phyloP scores from a whole-genome alignment of 2,888 invertebrate species.

The Cantharis lateralis region DNA sequence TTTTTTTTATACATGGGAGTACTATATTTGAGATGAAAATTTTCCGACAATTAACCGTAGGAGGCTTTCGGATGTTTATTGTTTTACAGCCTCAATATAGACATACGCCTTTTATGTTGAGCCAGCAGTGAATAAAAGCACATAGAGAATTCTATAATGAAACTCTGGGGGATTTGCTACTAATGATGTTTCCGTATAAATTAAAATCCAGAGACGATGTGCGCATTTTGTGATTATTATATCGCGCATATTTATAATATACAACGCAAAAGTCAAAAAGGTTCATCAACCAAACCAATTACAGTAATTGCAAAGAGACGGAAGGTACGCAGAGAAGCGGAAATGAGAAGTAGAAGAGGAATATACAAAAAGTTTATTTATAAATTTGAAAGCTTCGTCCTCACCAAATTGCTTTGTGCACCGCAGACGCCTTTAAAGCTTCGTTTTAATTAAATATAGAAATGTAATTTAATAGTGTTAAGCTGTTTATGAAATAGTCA shows the following conservation, averaged over 20 bases:
- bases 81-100: slow-evolving; percentile 32
- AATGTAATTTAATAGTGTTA: slow-evolving; percentile 20
- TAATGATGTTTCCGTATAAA: slow-evolving; percentile 23
- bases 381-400: slow-evolving; percentile 18
- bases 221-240: slow-evolving; percentile 6
- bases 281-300: slow-evolving; percentile 22
- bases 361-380: slow-evolving; percentile 15
- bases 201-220: slow-evolving; percentile 16
- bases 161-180: slow-evolving; percentile 10
- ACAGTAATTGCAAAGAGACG: slow-evolving; percentile 22
- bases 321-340: slow-evolving; percentile 5
- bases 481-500: slow-evolving; percentile 13
- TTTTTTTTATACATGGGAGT: not conserved
- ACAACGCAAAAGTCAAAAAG: slow-evolving; percentile 14
- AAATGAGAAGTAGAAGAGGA: slow-evolving; percentile 13
- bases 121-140: slow-evolving; percentile 6
- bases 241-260: slow-evolving; percentile 5
- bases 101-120: slow-evolving; percentile 16
- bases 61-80: slow-evolving; percentile 34
- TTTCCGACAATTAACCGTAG: slow-evolving; percentile 19
- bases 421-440: slow-evolving; percentile 18
- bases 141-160: slow-evolving; percentile 17
- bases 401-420: slow-evolving; percentile 19
- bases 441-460: slow-evolving; percentile 23
- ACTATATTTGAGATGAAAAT: slow-evolving; percentile 28